Conservation (phyloP, 1,140 invertebrate genomes). For the Leptestheria dahalacensis region DNA sequence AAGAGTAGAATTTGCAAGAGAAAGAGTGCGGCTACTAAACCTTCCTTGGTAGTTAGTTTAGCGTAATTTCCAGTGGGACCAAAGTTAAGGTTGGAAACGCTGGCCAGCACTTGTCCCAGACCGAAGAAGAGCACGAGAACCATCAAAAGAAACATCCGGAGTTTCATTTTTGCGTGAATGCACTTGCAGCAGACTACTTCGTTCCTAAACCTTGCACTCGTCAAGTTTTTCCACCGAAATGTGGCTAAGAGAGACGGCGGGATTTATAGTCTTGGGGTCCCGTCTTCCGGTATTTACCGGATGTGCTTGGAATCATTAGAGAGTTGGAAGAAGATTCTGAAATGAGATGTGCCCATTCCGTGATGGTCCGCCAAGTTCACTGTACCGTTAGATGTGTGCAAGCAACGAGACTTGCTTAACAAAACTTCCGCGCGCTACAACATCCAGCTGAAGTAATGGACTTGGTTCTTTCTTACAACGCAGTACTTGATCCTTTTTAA, state of each 20-base stretch:
- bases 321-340: neutral
- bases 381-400: neutral
- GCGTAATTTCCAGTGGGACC: slow-evolving; percentile 4
- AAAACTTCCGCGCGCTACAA: too few relatives aligned
- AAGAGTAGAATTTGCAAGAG: neutral
- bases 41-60: neutral
- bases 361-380: neutral
- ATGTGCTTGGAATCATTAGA: neutral
- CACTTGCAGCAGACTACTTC: too few relatives aligned
- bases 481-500: too few relatives aligned
- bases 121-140: neutral
- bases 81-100: slow-evolving; percentile 6
- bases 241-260: neutral
- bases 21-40: neutral
- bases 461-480: too few relatives aligned
- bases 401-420: neutral
- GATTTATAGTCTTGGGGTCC: neutral
- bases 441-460: too few relatives aligned
- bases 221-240: too few relatives aligned
- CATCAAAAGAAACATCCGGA: neutral
- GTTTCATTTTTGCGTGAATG: neutral
- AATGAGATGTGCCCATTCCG: neutral
- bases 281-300: neutral
- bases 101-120: neutral
- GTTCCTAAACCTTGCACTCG: too few relatives aligned